Evolutionary conservation across 1,140 invertebrate species (phyloP), one percentile per base, ranked within the genome.

Genomic region (Batillaria attramentaria): DNA sequence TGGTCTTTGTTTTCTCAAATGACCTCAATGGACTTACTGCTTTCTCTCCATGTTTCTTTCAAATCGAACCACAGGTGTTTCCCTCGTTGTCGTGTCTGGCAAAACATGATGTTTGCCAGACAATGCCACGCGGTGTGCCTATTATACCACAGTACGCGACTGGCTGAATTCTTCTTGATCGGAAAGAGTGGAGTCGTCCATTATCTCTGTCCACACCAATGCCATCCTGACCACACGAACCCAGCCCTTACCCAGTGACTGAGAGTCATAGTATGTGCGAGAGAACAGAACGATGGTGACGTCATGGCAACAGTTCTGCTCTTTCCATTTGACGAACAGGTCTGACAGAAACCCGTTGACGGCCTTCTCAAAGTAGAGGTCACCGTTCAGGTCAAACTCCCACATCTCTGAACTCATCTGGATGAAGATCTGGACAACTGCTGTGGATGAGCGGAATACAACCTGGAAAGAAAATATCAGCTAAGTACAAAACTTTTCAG

Each of bases 331-430:
- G 81, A 95, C 94, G 93, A 99, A 99, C n/a, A 99, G 93, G 91
- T 99, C 97, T 3, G 96, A 94, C 16, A 99, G 91, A 90, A 99
- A 99, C 16, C 98, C 98, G 92, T 99, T 98, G 0, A 98, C 96
- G 70, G 97, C 97, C 83, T 94, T 94, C 84, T 94, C 93, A 92
- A 98, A 99, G 89, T 99, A 99, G 18, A 99, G 91, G 92, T 99
- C 98, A 6, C 98, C 98, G 90, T 99, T 96, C 79, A 98, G 96
- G 92, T 99, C 98, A 93, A 99, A 99, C 87, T 99, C 97, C 98
- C 98, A 99, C 98, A 99, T 99, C 93, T 99, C 98, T 3, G 96
- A 96, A 83, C 97, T 99, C 97, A 99, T 99, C 93, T 99, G 98
- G 80, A 99, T 94, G 89, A 99, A 99, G 0, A 93, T 92, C 77